Evolutionary conservation across 2,888 invertebrate genomes (phyloP).

Genomic region (Stenchaetothrips biformis): DNA sequence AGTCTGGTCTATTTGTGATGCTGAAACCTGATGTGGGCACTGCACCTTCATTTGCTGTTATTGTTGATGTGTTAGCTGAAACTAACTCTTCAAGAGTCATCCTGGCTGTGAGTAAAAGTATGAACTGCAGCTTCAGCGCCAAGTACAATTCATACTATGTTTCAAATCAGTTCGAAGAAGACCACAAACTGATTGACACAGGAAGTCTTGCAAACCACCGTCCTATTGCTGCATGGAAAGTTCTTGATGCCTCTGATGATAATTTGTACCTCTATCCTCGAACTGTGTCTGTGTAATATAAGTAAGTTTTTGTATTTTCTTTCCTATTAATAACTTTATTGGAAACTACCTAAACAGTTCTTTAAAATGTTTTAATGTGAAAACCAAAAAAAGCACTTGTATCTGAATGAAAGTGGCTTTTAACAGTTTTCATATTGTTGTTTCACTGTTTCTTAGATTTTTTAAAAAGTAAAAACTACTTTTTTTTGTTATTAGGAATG

Average conservation of each 20-base stretch:
- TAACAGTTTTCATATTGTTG: no score
- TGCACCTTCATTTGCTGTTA: neutral
- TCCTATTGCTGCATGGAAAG: neutral
- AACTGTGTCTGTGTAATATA: neutral
- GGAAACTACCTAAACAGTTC: no score
- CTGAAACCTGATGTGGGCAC: neutral
- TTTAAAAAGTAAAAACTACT: no score
- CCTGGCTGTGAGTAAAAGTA: neutral
- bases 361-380: no score
- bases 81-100: neutral
- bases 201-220: neutral
- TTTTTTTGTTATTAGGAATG: no score
- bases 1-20: neutral
- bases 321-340: no score
- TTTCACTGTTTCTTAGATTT: no score
- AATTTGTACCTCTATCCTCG: neutral
- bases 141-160: neutral
- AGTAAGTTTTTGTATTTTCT: no score
- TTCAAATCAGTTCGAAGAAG: neutral
- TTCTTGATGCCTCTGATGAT: neutral
- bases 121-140: neutral
- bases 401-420: no score
- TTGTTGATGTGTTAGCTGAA: neutral
- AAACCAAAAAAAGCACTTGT: no score
- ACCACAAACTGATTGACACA: neutral